Conservation (phyloP, 2,888 invertebrate genomes). For the Drosophila monieri region DNA sequence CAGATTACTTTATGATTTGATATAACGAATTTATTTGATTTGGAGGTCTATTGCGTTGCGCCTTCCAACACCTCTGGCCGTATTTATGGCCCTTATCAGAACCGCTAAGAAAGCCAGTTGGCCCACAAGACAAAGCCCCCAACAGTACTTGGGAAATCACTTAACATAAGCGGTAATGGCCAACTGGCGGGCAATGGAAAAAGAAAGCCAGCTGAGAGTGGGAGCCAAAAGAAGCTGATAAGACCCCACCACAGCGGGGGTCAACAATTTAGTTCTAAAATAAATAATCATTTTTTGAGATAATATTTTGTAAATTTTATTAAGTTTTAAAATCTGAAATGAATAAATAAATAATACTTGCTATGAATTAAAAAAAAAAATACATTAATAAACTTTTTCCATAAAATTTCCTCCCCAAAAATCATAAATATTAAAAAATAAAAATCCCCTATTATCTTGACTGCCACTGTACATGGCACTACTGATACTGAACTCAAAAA, state of each 20-base stretch:
- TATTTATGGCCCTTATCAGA: constrained; percentile 54
- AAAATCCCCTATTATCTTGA: too few species aligned
- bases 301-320: too few species aligned
- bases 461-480: too few species aligned
- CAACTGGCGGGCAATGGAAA: constrained; percentile 36
- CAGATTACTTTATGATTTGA: constrained; percentile 27
- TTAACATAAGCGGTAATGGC: constrained; percentile 58
- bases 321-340: too few species aligned
- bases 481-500: too few species aligned
- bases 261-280: neutral
- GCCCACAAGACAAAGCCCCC: constrained; percentile 38
- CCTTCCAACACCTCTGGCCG: constrained; percentile 13
- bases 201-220: constrained; percentile 62
- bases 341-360: too few species aligned
- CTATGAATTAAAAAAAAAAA: too few species aligned
- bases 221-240: constrained; percentile 56
- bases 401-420: too few species aligned
- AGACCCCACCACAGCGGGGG: constrained; percentile 25
- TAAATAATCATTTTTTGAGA: too few species aligned
- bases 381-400: too few species aligned
- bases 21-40: constrained; percentile 29
- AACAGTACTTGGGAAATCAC: constrained; percentile 54
- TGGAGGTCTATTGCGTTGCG: constrained; percentile 38
- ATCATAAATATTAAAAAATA: too few species aligned
- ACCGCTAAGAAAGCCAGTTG: constrained; percentile 30